These are phyloP conservation scores for Pseudococcus jackbeardsleyi DNA, from an alignment of 2,888 invertebrate genomes.

Conservation along the genomic window DNA sequence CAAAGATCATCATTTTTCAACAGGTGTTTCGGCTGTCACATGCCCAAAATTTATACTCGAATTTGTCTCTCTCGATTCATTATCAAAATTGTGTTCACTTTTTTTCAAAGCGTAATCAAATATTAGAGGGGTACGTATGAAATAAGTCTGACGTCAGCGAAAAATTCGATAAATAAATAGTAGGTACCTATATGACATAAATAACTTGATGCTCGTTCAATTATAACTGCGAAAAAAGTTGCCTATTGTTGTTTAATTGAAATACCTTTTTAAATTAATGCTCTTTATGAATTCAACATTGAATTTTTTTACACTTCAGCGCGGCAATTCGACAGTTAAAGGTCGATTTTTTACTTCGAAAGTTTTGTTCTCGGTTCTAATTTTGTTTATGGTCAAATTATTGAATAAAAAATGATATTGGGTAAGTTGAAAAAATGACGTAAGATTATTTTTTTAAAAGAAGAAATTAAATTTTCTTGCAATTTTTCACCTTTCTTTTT, in stretches of 20 bases:
- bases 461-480: no score
- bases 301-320: not conserved
- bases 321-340: not conserved
- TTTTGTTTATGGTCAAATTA: not conserved
- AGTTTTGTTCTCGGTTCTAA: not conserved
- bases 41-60: not conserved
- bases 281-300: not conserved
- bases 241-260: constrained; percentile 3
- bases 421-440: no score
- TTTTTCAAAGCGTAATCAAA: not conserved
- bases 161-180: not conserved
- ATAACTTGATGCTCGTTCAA: constrained; percentile 1
- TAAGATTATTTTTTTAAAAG: no score
- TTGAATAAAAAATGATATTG: not conserved
- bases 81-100: not conserved
- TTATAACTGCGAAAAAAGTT: not conserved
- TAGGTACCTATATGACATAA: not conserved
- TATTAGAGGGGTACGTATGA: not conserved
- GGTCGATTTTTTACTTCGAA: not conserved
- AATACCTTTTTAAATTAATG: not conserved
- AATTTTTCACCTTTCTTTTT: no score
- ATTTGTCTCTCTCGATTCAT: not conserved
- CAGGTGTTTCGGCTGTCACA: not conserved
- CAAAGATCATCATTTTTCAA: not conserved
- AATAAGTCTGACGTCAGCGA: constrained; percentile 2